These are phyloP conservation scores for Drosophila tanythrix DNA, from an alignment of 2,888 invertebrate genomes.

Conservation along the genomic window DNA sequence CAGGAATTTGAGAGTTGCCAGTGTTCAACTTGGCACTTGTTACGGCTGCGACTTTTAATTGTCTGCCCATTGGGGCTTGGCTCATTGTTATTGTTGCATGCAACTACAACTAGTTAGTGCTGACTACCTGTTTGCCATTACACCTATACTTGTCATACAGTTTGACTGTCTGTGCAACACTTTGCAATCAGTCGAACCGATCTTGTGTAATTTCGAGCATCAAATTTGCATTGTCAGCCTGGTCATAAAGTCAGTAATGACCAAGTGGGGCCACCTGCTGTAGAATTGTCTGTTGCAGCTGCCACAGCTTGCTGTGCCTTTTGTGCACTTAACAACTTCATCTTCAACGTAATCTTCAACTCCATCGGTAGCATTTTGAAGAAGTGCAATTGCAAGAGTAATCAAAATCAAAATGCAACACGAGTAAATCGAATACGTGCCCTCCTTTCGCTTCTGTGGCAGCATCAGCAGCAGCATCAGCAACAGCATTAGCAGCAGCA, in stretches of 20 bases:
- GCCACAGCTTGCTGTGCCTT: conserved; percentile 2
- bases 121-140: conserved; percentile 10
- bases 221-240: conserved; percentile 56
- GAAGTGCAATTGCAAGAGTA: conserved; percentile 20
- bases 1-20: conserved; percentile 23
- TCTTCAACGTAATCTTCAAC: conserved; percentile 24
- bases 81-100: conserved; percentile 41
- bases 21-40: conserved; percentile 72
- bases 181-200: conserved; percentile 29
- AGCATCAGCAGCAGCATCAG: conserved; percentile 1
- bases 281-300: conserved; percentile 10
- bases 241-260: conserved; percentile 47
- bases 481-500: neutral
- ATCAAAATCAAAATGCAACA: conserved; percentile 17
- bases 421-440: conserved; percentile 47
- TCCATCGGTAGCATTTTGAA: neutral
- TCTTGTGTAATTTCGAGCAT: conserved; percentile 57
- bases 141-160: conserved; percentile 6
- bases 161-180: neutral
- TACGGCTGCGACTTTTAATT: conserved; percentile 59
- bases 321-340: conserved; percentile 47
- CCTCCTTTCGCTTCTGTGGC: conserved; percentile 65
- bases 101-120: conserved; percentile 49
- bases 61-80: conserved; percentile 42
- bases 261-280: conserved; percentile 29